phyloP scores from a whole-genome alignment of 2,888 invertebrate genomes.

The Corbicula japonica region DNA sequence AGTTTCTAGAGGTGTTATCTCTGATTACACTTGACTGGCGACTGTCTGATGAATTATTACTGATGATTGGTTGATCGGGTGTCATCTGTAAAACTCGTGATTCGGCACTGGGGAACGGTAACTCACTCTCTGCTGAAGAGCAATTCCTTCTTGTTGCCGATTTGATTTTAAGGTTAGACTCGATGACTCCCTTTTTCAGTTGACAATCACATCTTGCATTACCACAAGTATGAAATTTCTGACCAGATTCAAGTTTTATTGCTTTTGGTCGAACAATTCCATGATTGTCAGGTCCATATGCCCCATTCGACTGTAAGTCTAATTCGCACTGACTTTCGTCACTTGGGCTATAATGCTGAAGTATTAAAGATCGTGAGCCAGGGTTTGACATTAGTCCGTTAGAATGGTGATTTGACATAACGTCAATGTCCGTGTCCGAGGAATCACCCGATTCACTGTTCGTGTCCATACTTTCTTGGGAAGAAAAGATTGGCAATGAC shows the following conservation, averaged over 20 bases:
- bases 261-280: constrained; percentile 59
- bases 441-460: constrained; percentile 58
- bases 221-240: constrained; percentile 46
- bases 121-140: neutral
- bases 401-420: constrained; percentile 36
- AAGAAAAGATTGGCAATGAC: constrained; percentile 49
- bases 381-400: constrained; percentile 3
- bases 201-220: constrained; percentile 19
- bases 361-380: constrained; percentile 7
- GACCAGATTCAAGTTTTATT: constrained; percentile 57
- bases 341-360: neutral
- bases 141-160: constrained; percentile 1
- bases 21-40: constrained; percentile 28
- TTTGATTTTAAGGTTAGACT: neutral
- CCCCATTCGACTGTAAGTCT: neutral
- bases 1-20: constrained; percentile 27
- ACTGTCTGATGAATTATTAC: neutral
- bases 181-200: neutral
- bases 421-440: constrained; percentile 56
- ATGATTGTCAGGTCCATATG: constrained; percentile 25
- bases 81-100: constrained; percentile 54
- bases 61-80: constrained; percentile 35
- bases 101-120: constrained; percentile 37
- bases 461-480: constrained; percentile 67
- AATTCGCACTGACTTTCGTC: constrained; percentile 14